phyloP scores from a whole-genome alignment of 2,888 invertebrate genomes.

The Ormyrus thymus region DNA sequence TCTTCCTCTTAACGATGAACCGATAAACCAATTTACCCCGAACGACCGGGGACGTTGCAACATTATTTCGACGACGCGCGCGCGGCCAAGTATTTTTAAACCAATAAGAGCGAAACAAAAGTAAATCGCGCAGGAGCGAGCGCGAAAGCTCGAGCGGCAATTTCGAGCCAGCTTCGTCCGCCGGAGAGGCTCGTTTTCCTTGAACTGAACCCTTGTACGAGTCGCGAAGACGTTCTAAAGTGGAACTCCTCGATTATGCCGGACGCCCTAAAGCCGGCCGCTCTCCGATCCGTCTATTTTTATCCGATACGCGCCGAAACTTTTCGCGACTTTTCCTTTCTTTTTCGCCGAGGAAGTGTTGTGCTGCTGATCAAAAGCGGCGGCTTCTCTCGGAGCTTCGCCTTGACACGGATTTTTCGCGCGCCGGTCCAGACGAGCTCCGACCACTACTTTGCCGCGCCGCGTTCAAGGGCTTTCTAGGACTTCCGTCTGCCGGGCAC shows the following conservation, averaged over 20 bases:
- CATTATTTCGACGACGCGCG: conserved; percentile 7
- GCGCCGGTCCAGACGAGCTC: conserved; percentile 14
- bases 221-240: not conserved
- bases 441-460: not conserved
- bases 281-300: conserved; percentile 28
- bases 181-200: conserved; percentile 39
- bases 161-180: not conserved
- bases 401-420: conserved; percentile 48
- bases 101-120: conserved; percentile 29
- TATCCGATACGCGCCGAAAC: not conserved
- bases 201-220: conserved; percentile 48
- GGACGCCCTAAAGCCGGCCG: conserved; percentile 16
- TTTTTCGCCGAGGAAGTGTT: not conserved
- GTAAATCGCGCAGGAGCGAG: conserved; percentile 6
- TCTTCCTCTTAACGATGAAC: not conserved
- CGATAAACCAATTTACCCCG: conserved; percentile 2
- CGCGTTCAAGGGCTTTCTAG: conserved; percentile 4
- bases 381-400: conserved; percentile 28
- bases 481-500: conserved; percentile 26
- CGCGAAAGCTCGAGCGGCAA: not conserved
- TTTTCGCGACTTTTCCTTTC: not conserved
- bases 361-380: not conserved
- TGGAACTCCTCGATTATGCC: conserved; percentile 25
- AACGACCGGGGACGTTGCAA: not conserved
- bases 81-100: not conserved